Base-by-base conservation (phyloP, 2,797 vertebrate species). In the Propithecus deckenii region DNA sequence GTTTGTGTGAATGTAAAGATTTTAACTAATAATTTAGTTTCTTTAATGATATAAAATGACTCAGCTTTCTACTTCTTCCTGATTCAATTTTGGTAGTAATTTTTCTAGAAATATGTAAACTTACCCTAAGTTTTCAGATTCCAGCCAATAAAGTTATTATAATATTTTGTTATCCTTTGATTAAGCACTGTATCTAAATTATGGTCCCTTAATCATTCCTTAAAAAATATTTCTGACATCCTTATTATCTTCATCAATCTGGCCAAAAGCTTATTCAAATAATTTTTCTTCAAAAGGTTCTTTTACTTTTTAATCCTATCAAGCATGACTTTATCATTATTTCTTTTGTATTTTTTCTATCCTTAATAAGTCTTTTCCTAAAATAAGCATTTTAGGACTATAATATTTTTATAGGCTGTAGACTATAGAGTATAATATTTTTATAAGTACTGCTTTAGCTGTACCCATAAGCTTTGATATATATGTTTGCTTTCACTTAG, bases 201-300 rank as follows among this genome's bases (percentile, higher is more conserved):
- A 43, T 69, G 12, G 2, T 32, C 23, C 12, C 23, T 87, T 81
- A 69, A 84, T 69, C 7, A 71, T 61, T 63, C n/a, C 30, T 92
- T 48, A 23, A 83, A 65, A 65, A n/a, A n/a, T 30, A 61, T 20
- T 92, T 90, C 72, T 72, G 4, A 80, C n/a, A 67, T 79, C 48
- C 52, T 55, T 81, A 30, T 80, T 72, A 78, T 72, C 17, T 38
- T 86, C 10, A 71, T 89, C 32, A 72, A 43, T 83, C 67, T 91
- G 76, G 32, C 13, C 61, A 86, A 81, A 91, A 55, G 5, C 52
- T 20, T 78, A 8, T 78, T 61, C 61, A 81, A n/a, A 59, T n/a
- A 50, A 63, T 74, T 93, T 95, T 90, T 91, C 55, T 95, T 86
- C 50, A 55, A 93, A 91, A 75, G 32, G 41, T 48, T 43, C 1